phyloP scores from a whole-genome alignment of 2,113 vertebrate genomes.

The Tretioscincus oriximinensis region DNA sequence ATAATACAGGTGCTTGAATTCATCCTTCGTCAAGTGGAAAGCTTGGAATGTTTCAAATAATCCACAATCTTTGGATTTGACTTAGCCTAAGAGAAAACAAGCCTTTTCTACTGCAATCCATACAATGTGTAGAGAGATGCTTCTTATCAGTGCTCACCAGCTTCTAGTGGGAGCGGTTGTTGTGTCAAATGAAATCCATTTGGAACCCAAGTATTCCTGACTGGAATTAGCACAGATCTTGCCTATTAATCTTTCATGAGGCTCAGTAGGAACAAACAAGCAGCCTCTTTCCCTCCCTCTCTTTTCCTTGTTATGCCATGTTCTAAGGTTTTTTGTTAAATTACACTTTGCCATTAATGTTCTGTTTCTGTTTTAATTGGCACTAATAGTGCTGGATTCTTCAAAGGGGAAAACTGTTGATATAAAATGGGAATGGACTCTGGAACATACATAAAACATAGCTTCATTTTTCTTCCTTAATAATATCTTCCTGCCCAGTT shows the following conservation, averaged over 20 bases:
- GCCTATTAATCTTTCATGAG: constrained; percentile 22
- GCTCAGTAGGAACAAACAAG: constrained; percentile 4
- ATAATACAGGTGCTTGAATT: neutral
- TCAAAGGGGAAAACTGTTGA: neutral
- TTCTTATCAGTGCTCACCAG: constrained; percentile 27
- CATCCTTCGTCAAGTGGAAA: neutral
- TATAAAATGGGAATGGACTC: neutral
- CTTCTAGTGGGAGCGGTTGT: constrained; percentile 5
- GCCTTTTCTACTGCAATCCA: neutral
- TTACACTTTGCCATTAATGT: neutral
- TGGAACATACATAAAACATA: neutral
- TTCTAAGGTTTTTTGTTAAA: neutral
- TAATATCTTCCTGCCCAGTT: neutral
- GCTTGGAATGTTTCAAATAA: neutral
- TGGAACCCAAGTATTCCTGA: constrained; percentile 25
- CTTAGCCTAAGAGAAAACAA: neutral
- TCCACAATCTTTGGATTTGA: neutral
- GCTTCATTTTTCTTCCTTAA: neutral
- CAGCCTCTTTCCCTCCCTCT: neutral
- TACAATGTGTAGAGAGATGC: neutral
- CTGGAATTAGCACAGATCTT: constrained; percentile 1
- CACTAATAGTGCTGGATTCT: neutral
- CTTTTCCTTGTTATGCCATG: neutral
- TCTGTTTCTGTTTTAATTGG: neutral
- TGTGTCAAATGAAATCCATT: constrained; percentile 24